These are phyloP conservation scores for Eueremaeus valkanovi DNA, from an alignment of 2,888 invertebrate genomes.

Conservation along the genomic window DNA sequence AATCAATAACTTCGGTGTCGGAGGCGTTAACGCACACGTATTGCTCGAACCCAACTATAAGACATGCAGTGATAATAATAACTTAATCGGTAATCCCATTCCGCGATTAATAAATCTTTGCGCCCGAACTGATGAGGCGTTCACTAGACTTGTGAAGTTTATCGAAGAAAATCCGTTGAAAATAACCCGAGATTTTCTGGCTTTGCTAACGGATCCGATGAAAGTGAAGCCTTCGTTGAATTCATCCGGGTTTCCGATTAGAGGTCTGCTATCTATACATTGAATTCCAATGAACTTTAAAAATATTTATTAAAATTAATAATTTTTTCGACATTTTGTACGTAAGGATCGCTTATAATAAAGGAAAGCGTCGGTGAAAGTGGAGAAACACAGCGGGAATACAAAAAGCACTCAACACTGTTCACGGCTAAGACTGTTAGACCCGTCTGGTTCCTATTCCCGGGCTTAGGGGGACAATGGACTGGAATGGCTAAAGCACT, in stretches of 20 bases:
- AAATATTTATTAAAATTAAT: background rate
- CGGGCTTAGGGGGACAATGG: background rate
- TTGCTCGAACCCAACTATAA: slow-evolving; percentile 31
- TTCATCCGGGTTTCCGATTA: slow-evolving; percentile 15
- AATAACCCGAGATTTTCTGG: slow-evolving; percentile 36
- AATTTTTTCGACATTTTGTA: background rate
- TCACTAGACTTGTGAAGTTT: background rate
- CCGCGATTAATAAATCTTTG: slow-evolving; percentile 25
- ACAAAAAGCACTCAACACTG: background rate
- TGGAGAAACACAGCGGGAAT: background rate
- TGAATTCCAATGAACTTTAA: background rate
- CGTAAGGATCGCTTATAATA: background rate
- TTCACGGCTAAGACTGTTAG: background rate
- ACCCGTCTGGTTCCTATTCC: background rate
- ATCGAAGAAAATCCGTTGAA: background rate
- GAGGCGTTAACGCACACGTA: no score
- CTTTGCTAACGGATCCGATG: background rate
- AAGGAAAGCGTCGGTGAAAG: background rate
- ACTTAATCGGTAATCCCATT: slow-evolving; percentile 16
- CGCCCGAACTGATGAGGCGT: slow-evolving; percentile 40
- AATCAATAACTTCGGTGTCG: slow-evolving; percentile 26
- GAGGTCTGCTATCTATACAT: no score
- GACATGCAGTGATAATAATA: background rate
- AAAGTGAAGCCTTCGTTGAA: background rate
- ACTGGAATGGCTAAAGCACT: background rate